Percentiles rank a stretch among this genome's conserved stretches.
Evolutionary conservation across 64 coral and sea anemone species (phyloP).

Genomic region (Catalaphyllia jardinei): DNA sequence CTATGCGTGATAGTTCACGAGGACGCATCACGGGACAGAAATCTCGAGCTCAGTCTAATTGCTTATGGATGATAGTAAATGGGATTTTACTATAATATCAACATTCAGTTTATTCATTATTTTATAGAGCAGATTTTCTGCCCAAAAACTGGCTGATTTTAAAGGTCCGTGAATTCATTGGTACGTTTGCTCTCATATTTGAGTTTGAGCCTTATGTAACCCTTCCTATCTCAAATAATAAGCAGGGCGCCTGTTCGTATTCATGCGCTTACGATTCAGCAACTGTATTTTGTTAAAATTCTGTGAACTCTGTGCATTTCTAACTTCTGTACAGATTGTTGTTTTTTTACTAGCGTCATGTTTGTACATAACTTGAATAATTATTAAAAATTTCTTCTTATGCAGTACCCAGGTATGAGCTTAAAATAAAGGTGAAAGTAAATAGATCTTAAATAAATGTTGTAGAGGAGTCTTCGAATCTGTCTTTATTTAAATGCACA

Average conservation of each 20-base stretch:
- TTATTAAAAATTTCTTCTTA: background rate
- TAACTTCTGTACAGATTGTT: background rate
- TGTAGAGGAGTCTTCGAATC: background rate
- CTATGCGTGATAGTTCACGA: too few species aligned
- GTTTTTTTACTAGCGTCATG: constrained; percentile 1
- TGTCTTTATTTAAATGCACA: background rate
- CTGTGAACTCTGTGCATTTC: background rate
- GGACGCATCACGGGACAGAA: too few species aligned
- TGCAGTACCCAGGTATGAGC: background rate
- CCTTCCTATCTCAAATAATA: too few species aligned
- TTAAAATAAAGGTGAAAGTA: background rate
- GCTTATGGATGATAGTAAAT: too few species aligned
- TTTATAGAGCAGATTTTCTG: too few species aligned
- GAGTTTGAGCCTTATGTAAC: too few species aligned
- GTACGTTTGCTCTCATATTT: too few species aligned
- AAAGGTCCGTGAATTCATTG: too few species aligned
- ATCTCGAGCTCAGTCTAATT: too few species aligned
- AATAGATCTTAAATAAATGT: background rate
- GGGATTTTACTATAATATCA: too few species aligned
- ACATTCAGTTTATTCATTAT: too few species aligned
- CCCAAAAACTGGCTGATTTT: too few species aligned
- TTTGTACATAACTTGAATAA: background rate
- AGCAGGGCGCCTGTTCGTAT: background rate
- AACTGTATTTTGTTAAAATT: background rate
- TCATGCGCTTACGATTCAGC: background rate